Evolutionary conservation across 2,888 invertebrate genomes (phyloP).

Genomic region (Kryphioiulus occultus): DNA sequence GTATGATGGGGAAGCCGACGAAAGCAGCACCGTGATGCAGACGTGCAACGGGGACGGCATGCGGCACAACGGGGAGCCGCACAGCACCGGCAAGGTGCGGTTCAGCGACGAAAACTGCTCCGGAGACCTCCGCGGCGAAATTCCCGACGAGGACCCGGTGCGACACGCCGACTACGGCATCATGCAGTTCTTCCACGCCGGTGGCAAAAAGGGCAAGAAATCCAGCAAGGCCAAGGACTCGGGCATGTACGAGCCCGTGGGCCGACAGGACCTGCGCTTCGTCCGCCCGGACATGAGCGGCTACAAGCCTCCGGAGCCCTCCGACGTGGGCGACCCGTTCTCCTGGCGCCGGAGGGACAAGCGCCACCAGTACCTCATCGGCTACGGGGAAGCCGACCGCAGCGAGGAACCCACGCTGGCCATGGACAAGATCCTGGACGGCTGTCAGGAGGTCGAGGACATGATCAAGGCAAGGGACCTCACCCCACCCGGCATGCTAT

Average conservation of each 20-base stretch:
- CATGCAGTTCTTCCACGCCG: not conserved
- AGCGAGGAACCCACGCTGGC: not conserved
- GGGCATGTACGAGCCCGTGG: conserved; percentile 48
- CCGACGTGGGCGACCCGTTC: conserved; percentile 48
- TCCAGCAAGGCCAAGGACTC: not conserved
- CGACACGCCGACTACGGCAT: not conserved
- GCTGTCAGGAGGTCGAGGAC: conserved; percentile 46
- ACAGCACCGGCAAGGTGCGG: not conserved
- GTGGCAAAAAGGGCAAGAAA: not conserved
- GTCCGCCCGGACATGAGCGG: conserved; percentile 45
- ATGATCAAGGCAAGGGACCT: conserved; percentile 39
- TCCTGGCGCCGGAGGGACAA: conserved; percentile 43
- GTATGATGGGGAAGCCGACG: not conserved
- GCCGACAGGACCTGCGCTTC: conserved; percentile 20
- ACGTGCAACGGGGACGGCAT: not conserved
- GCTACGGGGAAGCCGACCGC: not conserved
- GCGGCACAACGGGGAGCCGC: not conserved
- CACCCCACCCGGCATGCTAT: conserved; percentile 46
- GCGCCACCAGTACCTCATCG: not conserved
- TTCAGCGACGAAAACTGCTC: not conserved
- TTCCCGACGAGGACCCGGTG: not conserved
- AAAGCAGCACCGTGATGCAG: not conserved
- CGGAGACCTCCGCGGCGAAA: not conserved
- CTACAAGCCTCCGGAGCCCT: conserved; percentile 37
- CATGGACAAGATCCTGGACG: conserved; percentile 41